These are phyloP conservation scores for Paraescarpia echinospica DNA, from an alignment of 1,140 invertebrate genomes.

Conservation along the genomic window DNA sequence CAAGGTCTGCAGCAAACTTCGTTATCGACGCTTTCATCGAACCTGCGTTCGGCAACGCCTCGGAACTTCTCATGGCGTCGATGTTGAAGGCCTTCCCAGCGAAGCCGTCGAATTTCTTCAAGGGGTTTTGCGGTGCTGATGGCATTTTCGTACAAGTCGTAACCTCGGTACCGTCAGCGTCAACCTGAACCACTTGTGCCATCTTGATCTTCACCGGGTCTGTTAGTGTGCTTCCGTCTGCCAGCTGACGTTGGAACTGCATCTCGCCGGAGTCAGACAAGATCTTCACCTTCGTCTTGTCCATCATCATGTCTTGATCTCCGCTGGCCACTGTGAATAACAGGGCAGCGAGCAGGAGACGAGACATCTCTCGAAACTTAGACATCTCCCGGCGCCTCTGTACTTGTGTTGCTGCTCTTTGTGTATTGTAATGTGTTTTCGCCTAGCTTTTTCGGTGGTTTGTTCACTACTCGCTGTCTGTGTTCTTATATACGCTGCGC, in stretches of 20 bases:
- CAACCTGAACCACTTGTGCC: neutral
- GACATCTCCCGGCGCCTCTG: neutral
- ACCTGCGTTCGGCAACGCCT: neutral
- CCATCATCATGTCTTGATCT: neutral
- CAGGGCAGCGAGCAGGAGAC: neutral
- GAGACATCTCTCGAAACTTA: neutral
- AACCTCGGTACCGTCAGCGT: neutral
- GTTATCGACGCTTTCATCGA: neutral
- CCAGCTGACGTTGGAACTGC: neutral
- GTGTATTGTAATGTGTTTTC: neutral
- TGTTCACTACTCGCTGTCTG: neutral
- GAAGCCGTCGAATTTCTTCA: neutral
- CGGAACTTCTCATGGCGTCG: neutral
- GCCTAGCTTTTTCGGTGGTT: neutral
- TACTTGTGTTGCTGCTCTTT: neutral
- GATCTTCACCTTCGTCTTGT: neutral
- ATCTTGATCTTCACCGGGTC: constrained; percentile 3
- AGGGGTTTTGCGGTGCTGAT: neutral
- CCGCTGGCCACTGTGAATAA: neutral
- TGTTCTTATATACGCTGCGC: neutral
- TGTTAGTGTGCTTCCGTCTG: neutral
- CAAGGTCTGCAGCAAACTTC: neutral
- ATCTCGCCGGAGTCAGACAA: neutral
- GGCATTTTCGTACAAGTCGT: neutral
- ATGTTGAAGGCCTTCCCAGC: neutral